These are phyloP conservation scores for Eristalinus aeneus DNA, from an alignment of 2,888 invertebrate species.

Conservation along the genomic window DNA sequence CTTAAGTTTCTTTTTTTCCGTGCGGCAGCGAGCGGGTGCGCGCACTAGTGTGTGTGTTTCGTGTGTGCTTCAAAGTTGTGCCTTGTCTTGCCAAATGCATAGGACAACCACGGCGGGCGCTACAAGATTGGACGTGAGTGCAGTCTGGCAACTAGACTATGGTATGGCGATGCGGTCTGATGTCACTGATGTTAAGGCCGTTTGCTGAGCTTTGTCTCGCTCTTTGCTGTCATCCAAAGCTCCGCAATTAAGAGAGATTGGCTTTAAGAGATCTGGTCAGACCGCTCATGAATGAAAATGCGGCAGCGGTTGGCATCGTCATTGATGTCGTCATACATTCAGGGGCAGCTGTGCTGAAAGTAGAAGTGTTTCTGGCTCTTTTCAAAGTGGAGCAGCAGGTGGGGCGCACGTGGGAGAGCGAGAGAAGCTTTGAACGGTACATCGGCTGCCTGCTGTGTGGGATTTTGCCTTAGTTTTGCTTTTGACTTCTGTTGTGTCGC, in stretches of 20 bases:
- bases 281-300: conserved; percentile 60
- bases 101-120: conserved; percentile 27
- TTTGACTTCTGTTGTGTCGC: conserved; percentile 7
- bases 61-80: conserved; percentile 11
- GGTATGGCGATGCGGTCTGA: conserved; percentile 8
- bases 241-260: conserved; percentile 39
- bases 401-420: conserved; percentile 38
- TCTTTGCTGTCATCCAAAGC: not conserved
- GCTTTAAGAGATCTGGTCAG: not conserved
- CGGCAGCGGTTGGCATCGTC: conserved; percentile 28
- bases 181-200: conserved; percentile 59
- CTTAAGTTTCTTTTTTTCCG: conserved; percentile 70
- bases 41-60: not conserved
- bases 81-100: conserved; percentile 61
- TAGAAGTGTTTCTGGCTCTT: conserved; percentile 52
- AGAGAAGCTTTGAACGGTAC: conserved; percentile 64
- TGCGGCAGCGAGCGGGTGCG: conserved; percentile 16
- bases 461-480: conserved; percentile 53
- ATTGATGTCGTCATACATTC: conserved; percentile 41
- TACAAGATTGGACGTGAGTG: conserved; percentile 42
- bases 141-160: conserved; percentile 9
- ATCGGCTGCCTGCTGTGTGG: conserved; percentile 43
- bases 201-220: conserved; percentile 29
- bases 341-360: conserved; percentile 57
- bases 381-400: conserved; percentile 55